Conservation (phyloP, 2,888 invertebrate genomes). For the Cerastoderma edule region DNA sequence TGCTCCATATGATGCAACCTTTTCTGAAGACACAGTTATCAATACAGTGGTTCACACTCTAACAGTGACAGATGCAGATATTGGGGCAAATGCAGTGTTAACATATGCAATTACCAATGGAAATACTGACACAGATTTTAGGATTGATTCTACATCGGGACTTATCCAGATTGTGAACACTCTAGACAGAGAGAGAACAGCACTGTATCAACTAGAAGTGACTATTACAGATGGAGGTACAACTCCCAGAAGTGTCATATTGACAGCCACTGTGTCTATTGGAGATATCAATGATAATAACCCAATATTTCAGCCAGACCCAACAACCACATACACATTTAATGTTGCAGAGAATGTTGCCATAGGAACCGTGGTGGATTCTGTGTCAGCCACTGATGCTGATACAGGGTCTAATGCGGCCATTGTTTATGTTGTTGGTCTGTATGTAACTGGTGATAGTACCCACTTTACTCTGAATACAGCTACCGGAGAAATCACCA, state of each 20-base stretch:
- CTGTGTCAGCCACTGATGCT: slow-evolving; percentile 68
- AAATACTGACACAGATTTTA: slow-evolving; percentile 70
- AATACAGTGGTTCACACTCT: slow-evolving; percentile 67
- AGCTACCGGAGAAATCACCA: slow-evolving; percentile 61
- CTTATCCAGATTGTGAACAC: slow-evolving; percentile 64
- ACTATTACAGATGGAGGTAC: slow-evolving; percentile 62
- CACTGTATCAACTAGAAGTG: slow-evolving; percentile 65
- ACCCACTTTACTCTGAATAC: slow-evolving; percentile 63
- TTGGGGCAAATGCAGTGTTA: slow-evolving; percentile 65
- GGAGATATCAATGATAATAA: slow-evolving; percentile 74
- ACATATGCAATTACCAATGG: slow-evolving; percentile 70
- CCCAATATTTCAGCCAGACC: slow-evolving; percentile 64
- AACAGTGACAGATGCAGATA: slow-evolving; percentile 72
- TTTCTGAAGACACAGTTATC: slow-evolving; percentile 67
- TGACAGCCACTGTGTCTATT: slow-evolving; percentile 68
- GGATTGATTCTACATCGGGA: slow-evolving; percentile 66
- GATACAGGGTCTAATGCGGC: slow-evolving; percentile 70
- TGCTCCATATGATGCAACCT: slow-evolving; percentile 62
- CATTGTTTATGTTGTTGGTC: slow-evolving; percentile 57
- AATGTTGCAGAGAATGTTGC: slow-evolving; percentile 71
- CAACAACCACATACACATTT: slow-evolving; percentile 61
- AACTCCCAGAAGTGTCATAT: slow-evolving; percentile 48
- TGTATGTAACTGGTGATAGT: slow-evolving; percentile 55
- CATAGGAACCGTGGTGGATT: slow-evolving; percentile 58
- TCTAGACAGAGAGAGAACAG: slow-evolving; percentile 75